These are phyloP conservation scores for Pedetes capensis DNA, from an alignment of 2,113 vertebrate species.

Conservation along the genomic window DNA sequence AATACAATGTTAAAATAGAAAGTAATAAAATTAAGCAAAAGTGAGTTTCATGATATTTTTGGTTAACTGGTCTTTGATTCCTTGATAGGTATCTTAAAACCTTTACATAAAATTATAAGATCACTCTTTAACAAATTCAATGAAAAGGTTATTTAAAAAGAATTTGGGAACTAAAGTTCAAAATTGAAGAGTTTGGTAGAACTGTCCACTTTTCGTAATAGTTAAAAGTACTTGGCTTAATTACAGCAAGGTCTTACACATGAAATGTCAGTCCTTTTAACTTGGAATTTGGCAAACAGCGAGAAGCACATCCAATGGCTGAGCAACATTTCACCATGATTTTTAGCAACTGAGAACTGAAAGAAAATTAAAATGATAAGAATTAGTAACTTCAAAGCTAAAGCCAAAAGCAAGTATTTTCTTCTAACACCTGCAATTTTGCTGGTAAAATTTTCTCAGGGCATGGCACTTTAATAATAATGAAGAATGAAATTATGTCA, in stretches of 20 bases:
- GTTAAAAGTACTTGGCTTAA: neutral
- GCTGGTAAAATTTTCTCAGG: neutral
- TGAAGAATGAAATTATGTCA: too few relatives aligned
- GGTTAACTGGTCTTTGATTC: neutral
- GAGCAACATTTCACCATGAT: slow-evolving; percentile 79
- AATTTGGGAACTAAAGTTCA: neutral
- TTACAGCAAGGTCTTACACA: slow-evolving; percentile 64
- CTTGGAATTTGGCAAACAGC: slow-evolving; percentile 76
- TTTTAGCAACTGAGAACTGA: slow-evolving; percentile 59
- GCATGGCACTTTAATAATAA: neutral
- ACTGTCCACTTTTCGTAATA: neutral
- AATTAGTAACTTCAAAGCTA: slow-evolving; percentile 16
- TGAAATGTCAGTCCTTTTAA: slow-evolving; percentile 76
- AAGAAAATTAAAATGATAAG: slow-evolving; percentile 48
- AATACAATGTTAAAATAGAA: neutral
- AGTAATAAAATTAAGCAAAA: neutral
- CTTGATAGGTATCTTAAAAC: neutral
- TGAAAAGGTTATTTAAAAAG: neutral
- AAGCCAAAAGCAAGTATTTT: neutral
- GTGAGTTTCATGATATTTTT: neutral
- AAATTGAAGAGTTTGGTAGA: neutral
- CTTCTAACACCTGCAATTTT: neutral
- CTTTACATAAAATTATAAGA: neutral
- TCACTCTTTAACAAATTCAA: neutral
- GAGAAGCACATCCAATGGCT: slow-evolving; percentile 74